Evolutionary conservation across 2,888 invertebrate species (phyloP), one percentile per base, ranked within the genome.

Genomic region (Ectobius pallidus): DNA sequence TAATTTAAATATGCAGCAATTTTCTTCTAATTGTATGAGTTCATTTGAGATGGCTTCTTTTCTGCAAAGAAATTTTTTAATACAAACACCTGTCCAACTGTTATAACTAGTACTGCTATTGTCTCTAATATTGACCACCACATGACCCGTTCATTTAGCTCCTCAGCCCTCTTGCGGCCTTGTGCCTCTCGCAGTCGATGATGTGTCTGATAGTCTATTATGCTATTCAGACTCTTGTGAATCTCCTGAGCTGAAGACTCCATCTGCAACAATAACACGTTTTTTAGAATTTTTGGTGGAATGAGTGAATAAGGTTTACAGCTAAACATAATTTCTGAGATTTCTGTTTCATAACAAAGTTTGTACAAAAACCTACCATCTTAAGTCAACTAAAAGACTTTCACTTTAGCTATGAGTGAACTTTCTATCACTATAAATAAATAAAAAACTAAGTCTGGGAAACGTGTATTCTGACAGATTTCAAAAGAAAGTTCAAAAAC

Each of bases 171-270:
- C 81, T 96, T 97, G 69, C 98, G 90, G 68, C 97, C 93, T 82
- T 97, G 96, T 1, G 98, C 92, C 85, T 99, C 99, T 69, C 96
- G 87, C 75, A 99, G 84, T 73, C 97, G 89, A 84, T 99, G 97
- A 85, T 99, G 98, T 4, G 99, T 99, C 86, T 99, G 99, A 80
- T 94, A 94, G 83, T 99, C 99, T 76, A 96, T 87, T 71, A 98
- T 93, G 76, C 89, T 90, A 79, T 93, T 94, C 65, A 98, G 85
- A 75, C 93, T 91, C 81, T 95, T 94, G 82, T 98, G 97, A 76
- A 97, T 92, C 82, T 92, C 92, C 81, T 93, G 92, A 3, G 96
- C 91, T 11, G 96, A 94, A 4, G 95, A 89, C 84, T 99, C 98
- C 91, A 99, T 91, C 96, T 96, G 83, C 77, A 87, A 86, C 77